Evolutionary conservation across 2,797 vertebrate genomes (phyloP).

Genomic region (Gallinago nigripennis): DNA sequence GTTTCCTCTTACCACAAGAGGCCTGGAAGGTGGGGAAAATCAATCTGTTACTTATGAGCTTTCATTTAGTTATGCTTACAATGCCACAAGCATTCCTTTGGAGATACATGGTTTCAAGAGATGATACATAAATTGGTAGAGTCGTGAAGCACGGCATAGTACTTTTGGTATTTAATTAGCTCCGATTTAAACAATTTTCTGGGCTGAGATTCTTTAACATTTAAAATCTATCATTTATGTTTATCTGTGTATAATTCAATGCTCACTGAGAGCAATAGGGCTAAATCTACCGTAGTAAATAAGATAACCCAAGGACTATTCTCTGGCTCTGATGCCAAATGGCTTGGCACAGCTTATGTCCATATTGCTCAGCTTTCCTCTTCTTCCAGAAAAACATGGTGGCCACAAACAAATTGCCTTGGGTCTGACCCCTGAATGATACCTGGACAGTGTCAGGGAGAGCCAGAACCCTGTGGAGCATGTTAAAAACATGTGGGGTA

Average conservation of each 20-base stretch:
- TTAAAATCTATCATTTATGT: neutral
- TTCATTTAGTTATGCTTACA: neutral
- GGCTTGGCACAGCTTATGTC: neutral
- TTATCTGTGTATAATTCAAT: neutral
- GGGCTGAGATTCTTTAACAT: neutral
- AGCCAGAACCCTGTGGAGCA: neutral
- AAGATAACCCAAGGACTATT: neutral
- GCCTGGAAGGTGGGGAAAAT: neutral
- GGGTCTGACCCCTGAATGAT: neutral
- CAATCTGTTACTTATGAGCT: neutral
- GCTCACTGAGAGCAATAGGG: neutral
- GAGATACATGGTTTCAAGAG: neutral
- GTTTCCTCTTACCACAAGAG: neutral
- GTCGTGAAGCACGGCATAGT: neutral
- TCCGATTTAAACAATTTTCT: neutral
- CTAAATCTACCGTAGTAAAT: neutral
- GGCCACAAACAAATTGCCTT: neutral
- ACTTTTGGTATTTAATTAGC: neutral
- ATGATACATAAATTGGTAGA: neutral
- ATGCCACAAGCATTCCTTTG: neutral
- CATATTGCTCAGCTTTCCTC: neutral
- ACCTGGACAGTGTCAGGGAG: neutral
- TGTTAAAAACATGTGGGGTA: neutral
- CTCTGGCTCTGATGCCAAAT: neutral
- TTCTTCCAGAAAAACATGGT: neutral